Evolutionary conservation across 1,140 invertebrate species (phyloP).

Genomic region (Ceratoteleas bidentatus): DNA sequence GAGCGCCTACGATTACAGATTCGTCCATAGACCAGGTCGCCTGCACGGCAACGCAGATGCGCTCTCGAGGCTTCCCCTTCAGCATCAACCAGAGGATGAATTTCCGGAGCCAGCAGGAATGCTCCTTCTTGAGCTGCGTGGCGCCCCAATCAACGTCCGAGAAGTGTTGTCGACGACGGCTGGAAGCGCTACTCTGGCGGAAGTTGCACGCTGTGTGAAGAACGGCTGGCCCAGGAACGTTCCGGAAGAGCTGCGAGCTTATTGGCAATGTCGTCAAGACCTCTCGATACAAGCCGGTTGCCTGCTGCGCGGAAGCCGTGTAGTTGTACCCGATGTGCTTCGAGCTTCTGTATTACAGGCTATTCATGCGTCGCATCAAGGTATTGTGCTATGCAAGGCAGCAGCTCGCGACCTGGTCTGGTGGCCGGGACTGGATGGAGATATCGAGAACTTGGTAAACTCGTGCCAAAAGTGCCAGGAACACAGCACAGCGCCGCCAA

Average conservation of each 20-base stretch:
- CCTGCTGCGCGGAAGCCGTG: conserved; percentile 60
- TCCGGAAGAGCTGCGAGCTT: not conserved
- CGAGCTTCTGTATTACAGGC: conserved; percentile 64
- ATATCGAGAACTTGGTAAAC: too few relatives aligned
- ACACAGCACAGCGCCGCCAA: too few relatives aligned
- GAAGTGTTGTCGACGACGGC: not conserved
- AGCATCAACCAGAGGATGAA: not conserved
- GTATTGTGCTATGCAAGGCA: conserved; percentile 78
- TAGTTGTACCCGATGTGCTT: conserved; percentile 73
- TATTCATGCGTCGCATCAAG: conserved; percentile 77
- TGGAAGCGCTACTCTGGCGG: not conserved
- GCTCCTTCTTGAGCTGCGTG: conserved; percentile 2
- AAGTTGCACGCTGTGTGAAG: not conserved
- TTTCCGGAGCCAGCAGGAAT: conserved; percentile 10
- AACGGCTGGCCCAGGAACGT: conserved; percentile 28
- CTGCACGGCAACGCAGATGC: conserved; percentile 30
- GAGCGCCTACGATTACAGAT: too few relatives aligned
- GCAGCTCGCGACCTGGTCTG: conserved; percentile 75
- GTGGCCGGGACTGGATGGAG: conserved; percentile 71
- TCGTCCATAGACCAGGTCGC: too few relatives aligned
- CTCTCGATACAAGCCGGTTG: conserved; percentile 14
- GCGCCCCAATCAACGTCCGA: not conserved
- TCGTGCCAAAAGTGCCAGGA: too few relatives aligned
- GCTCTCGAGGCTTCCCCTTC: conserved; percentile 11
- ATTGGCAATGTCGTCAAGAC: conserved; percentile 3